These are phyloP conservation scores for Champsocephalus gunnari DNA, from an alignment of 2,797 vertebrate species.

Conservation along the genomic window DNA sequence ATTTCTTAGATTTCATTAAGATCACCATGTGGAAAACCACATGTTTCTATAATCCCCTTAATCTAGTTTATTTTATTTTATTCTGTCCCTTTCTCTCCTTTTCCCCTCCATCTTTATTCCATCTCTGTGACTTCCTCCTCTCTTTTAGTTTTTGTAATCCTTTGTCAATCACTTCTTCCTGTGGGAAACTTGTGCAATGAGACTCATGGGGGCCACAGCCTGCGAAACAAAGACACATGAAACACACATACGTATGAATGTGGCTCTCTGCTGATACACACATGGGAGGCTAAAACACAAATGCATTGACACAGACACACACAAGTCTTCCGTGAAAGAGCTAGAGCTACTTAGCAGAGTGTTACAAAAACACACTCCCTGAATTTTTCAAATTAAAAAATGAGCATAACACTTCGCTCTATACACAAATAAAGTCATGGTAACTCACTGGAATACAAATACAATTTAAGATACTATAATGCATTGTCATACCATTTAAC, in stretches of 20 bases:
- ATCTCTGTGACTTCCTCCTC: constrained; percentile 13
- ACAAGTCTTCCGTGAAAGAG: too few species aligned
- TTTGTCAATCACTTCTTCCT: constrained; percentile 1
- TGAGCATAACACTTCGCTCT: too few species aligned
- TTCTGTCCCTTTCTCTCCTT: neutral
- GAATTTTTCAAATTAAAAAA: too few species aligned
- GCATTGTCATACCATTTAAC: too few species aligned
- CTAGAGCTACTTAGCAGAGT: too few species aligned
- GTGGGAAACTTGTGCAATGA: neutral
- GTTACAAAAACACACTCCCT: too few species aligned
- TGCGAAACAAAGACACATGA: constrained; percentile 7
- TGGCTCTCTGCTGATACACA: constrained; percentile 7
- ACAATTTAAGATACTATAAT: too few species aligned
- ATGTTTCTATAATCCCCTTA: neutral
- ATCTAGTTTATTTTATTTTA: neutral
- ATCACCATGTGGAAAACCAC: constrained; percentile 5
- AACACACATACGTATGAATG: constrained; percentile 8
- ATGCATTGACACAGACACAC: too few species aligned
- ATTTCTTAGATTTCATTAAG: neutral
- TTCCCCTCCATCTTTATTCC: neutral
- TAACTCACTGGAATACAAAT: too few species aligned
- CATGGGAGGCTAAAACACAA: neutral
- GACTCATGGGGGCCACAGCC: neutral
- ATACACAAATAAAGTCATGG: too few species aligned
- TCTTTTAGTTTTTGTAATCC: constrained; percentile 1